phyloP scores from a whole-genome alignment of 1,140 invertebrate species.

The Neoseiulus cucumeris region DNA sequence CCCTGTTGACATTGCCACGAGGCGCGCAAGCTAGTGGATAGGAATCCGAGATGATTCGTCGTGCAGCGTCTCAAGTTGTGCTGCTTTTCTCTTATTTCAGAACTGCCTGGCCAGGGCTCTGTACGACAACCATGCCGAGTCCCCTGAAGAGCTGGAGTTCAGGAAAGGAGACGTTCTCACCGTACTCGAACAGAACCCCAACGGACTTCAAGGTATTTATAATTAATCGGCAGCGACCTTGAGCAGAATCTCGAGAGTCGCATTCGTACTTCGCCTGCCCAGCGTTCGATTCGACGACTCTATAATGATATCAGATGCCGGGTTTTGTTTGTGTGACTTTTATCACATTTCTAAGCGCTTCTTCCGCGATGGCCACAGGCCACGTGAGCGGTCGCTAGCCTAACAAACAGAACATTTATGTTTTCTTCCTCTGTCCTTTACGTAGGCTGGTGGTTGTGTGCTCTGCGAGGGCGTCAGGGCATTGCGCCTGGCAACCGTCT shows the following conservation, averaged over 20 bases:
- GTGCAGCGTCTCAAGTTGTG: neutral
- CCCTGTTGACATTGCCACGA: neutral
- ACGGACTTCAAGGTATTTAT: constrained; percentile 42
- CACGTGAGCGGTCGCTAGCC: too few relatives aligned
- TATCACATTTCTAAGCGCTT: too few relatives aligned
- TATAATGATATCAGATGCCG: too few relatives aligned
- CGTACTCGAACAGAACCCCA: constrained; percentile 73
- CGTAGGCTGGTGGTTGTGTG: constrained; percentile 75
- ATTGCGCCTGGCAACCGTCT: constrained; percentile 83
- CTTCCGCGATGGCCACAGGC: too few relatives aligned
- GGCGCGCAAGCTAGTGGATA: neutral
- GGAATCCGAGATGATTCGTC: neutral
- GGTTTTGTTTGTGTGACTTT: too few relatives aligned
- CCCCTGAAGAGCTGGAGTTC: constrained; percentile 75
- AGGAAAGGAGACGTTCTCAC: constrained; percentile 70
- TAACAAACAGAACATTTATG: too few relatives aligned
- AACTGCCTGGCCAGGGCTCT: constrained; percentile 54
- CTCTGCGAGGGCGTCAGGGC: constrained; percentile 61
- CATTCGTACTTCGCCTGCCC: too few relatives aligned
- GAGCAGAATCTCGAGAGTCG: too few relatives aligned
- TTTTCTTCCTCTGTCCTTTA: too few relatives aligned
- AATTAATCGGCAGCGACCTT: too few relatives aligned
- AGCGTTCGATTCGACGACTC: too few relatives aligned
- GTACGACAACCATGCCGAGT: constrained; percentile 79
- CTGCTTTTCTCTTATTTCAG: constrained; percentile 26